Evolutionary conservation across 2,113 vertebrate species (phyloP).

Genomic region (Cyanocitta stelleri): DNA sequence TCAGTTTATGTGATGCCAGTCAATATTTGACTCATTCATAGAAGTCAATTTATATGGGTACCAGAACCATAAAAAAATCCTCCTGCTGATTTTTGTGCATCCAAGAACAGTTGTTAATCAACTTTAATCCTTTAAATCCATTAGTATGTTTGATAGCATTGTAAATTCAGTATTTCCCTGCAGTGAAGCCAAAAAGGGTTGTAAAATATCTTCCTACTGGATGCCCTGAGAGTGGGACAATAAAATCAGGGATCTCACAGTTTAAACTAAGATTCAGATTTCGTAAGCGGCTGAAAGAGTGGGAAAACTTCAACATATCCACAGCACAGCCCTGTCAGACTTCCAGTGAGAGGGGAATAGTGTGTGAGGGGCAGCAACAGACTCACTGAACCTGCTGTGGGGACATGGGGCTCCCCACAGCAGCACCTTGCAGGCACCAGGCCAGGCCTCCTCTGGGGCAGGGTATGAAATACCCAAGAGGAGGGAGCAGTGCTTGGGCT

Average conservation of each 20-base stretch:
- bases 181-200: neutral
- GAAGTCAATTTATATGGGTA: neutral
- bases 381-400: neutral
- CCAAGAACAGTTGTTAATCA: neutral
- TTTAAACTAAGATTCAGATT: neutral
- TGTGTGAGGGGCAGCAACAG: neutral
- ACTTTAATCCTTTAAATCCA: neutral
- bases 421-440: accelerated
- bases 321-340: neutral
- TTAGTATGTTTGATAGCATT: neutral
- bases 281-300: neutral
- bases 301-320: neutral
- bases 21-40: neutral
- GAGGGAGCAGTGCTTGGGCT: neutral
- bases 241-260: accelerated
- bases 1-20: neutral
- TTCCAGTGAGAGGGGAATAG: accelerated
- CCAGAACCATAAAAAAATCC: neutral
- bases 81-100: neutral
- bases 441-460: neutral
- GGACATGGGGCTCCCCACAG: accelerated
- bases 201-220: neutral
- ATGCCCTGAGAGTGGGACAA: neutral
- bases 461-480: neutral
- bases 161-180: neutral